These are phyloP conservation scores for Camponotus floridanus DNA, from an alignment of 1,140 invertebrate species.

Conservation along the genomic window DNA sequence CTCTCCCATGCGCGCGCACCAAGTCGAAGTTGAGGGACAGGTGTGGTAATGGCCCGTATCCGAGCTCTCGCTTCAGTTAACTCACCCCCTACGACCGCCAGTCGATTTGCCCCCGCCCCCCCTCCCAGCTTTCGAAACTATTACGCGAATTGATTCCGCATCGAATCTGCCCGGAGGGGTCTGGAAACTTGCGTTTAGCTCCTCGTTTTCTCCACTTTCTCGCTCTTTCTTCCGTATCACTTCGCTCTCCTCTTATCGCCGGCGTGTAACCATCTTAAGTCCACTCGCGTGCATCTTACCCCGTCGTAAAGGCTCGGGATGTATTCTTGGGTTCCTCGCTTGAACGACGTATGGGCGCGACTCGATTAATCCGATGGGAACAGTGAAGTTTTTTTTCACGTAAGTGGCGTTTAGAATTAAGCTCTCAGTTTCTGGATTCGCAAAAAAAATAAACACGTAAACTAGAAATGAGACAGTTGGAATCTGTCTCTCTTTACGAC, in stretches of 20 bases:
- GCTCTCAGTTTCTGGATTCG: neutral
- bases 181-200: slow-evolving; percentile 80
- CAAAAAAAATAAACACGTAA: neutral
- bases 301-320: slow-evolving; percentile 28
- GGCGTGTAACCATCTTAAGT: slow-evolving; percentile 35
- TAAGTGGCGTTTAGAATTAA: neutral
- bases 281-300: slow-evolving; percentile 49
- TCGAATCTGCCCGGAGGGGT: slow-evolving; percentile 69
- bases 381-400: slow-evolving; percentile 6
- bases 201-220: slow-evolving; percentile 78
- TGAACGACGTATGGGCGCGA: neutral
- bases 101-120: slow-evolving; percentile 75
- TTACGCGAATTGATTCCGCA: slow-evolving; percentile 84
- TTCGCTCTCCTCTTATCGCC: slow-evolving; percentile 37
- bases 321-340: slow-evolving; percentile 28
- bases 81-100: slow-evolving; percentile 50
- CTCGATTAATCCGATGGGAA: slow-evolving; percentile 28
- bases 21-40: slow-evolving; percentile 79
- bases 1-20: neutral
- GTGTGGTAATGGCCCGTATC: slow-evolving; percentile 84
- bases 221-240: neutral
- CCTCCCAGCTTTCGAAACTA: slow-evolving; percentile 74
- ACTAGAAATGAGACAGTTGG: slow-evolving; percentile 3
- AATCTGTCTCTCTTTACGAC: neutral
- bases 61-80: slow-evolving; percentile 60